Conservation (phyloP, 2,888 invertebrate species). For the Fragum fragum region DNA sequence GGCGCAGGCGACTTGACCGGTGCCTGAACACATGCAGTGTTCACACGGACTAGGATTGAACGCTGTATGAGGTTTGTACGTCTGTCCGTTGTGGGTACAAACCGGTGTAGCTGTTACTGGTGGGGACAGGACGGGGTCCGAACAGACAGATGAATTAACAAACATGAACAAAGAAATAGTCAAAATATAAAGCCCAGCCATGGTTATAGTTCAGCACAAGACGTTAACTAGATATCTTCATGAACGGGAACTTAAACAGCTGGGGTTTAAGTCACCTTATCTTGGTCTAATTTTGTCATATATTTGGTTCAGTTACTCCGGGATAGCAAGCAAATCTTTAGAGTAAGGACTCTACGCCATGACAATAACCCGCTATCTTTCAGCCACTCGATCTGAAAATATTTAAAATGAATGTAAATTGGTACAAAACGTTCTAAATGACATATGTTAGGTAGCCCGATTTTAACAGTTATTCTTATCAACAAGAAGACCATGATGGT, state of each 20-base stretch:
- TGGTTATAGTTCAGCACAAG: neutral
- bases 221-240: neutral
- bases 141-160: neutral
- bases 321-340: no score
- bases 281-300: no score
- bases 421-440: no score
- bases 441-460: no score
- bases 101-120: slow-evolving; percentile 6
- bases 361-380: no score
- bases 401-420: no score
- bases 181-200: neutral
- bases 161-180: neutral
- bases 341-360: no score
- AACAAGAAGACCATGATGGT: no score
- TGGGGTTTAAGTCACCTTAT: neutral
- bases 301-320: no score
- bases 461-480: no score
- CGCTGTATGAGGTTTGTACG: slow-evolving; percentile 32
- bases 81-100: slow-evolving; percentile 49
- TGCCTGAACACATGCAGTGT: slow-evolving; percentile 44
- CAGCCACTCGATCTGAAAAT: no score
- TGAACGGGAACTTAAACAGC: neutral
- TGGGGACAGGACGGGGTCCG: neutral
- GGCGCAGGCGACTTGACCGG: slow-evolving; percentile 57
- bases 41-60: slow-evolving; percentile 57